These are phyloP conservation scores for Pogonus chalceus DNA, from an alignment of 1,140 invertebrate species.

Conservation along the genomic window DNA sequence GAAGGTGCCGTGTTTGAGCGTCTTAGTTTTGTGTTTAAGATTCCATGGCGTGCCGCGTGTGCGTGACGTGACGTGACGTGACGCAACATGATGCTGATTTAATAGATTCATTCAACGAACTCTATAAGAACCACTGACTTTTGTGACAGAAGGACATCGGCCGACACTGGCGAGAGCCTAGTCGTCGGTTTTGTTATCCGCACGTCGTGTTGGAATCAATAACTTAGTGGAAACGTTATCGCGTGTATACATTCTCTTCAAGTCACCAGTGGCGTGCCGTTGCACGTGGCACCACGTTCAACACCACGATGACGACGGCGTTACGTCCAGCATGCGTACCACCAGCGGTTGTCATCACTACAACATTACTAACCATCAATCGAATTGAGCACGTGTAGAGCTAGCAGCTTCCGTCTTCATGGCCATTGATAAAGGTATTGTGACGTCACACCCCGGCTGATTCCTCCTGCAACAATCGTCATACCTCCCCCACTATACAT, in stretches of 20 bases:
- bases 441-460: too few relatives aligned
- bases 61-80: neutral
- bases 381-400: constrained; percentile 29
- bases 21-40: too few relatives aligned
- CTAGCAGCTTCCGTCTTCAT: constrained; percentile 29
- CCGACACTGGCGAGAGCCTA: neutral
- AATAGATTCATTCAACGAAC: too few relatives aligned
- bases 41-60: too few relatives aligned
- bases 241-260: neutral
- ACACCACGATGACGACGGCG: neutral
- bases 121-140: too few relatives aligned
- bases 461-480: too few relatives aligned
- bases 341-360: neutral
- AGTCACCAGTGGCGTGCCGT: neutral
- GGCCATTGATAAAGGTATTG: constrained; percentile 35
- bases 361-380: constrained; percentile 10
- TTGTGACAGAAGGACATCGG: neutral
- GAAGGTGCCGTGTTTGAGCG: too few relatives aligned
- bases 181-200: neutral
- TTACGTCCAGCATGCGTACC: neutral
- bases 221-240: constrained; percentile 7
- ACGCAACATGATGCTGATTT: too few relatives aligned
- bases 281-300: neutral
- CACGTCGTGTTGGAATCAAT: constrained; percentile 3
- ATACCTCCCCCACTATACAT: too few relatives aligned